Percentiles rank a stretch among this genome's conserved stretches.
Evolutionary conservation across 1,140 invertebrate genomes (phyloP).

Genomic region (Hesperophylax magnus): DNA sequence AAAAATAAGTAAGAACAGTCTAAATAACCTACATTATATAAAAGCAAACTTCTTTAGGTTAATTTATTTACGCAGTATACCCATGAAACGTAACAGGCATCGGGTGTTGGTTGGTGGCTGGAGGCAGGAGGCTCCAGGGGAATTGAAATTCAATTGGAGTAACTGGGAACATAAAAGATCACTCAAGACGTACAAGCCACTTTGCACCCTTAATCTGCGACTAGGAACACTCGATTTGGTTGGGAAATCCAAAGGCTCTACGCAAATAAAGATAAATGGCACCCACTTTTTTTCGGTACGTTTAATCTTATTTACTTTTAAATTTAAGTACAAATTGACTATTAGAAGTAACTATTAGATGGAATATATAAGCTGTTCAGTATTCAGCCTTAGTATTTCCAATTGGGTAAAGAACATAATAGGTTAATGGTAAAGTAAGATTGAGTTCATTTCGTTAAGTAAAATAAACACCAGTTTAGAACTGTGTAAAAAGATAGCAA

Average conservation of each 20-base stretch:
- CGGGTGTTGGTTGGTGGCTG: background rate
- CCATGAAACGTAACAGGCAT: background rate
- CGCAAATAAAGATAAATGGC: constrained; percentile 5
- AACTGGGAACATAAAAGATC: constrained; percentile 46
- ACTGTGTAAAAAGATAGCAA: too few relatives aligned
- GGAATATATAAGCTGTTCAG: too few relatives aligned
- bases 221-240: constrained; percentile 15
- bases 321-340: too few relatives aligned
- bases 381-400: too few relatives aligned
- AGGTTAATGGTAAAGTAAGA: too few relatives aligned
- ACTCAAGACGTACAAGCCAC: constrained; percentile 40
- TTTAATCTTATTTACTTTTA: background rate
- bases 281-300: background rate
- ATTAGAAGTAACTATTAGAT: too few relatives aligned
- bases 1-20: too few relatives aligned
- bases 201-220: constrained; percentile 28
- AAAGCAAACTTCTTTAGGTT: constrained; percentile 13
- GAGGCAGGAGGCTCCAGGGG: background rate
- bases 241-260: background rate
- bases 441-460: too few relatives aligned
- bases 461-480: too few relatives aligned
- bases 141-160: constrained; percentile 48
- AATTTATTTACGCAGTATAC: constrained; percentile 31
- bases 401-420: too few relatives aligned
- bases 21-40: background rate